Conservation (phyloP, 1,140 invertebrate species). For the Drosophila dunni region DNA sequence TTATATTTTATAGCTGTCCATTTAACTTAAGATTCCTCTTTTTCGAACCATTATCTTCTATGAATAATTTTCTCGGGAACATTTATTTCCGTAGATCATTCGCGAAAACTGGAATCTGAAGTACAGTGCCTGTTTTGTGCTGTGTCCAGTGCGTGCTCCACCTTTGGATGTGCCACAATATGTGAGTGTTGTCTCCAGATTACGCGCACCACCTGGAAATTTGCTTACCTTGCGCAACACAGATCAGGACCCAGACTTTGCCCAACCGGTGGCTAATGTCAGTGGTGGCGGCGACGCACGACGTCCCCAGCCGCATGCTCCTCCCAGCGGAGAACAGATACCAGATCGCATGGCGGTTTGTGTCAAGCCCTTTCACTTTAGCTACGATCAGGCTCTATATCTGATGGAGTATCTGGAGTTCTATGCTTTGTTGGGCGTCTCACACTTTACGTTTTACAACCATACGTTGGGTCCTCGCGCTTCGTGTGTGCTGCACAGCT, state of each 20-base stretch:
- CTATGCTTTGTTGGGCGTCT: conserved; percentile 93
- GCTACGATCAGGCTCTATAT: conserved; percentile 93
- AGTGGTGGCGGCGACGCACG: conserved; percentile 17
- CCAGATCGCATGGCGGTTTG: conserved; percentile 92
- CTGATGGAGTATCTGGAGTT: conserved; percentile 97
- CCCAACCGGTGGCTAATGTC: neutral
- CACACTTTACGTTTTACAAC: conserved; percentile 97
- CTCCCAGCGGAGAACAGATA: conserved; percentile 75
- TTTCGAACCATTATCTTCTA: no score
- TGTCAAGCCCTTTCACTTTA: conserved; percentile 96
- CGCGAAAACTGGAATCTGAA: conserved; percentile 97
- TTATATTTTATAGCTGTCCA: neutral
- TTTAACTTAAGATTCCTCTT: no score
- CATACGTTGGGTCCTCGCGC: conserved; percentile 93
- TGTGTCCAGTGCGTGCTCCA: conserved; percentile 89
- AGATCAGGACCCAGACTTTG: conserved; percentile 84
- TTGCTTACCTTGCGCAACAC: conserved; percentile 86
- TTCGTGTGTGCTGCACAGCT: conserved; percentile 90
- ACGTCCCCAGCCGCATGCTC: conserved; percentile 22
- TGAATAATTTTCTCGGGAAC: neutral
- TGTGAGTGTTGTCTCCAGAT: conserved; percentile 88
- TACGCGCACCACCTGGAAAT: conserved; percentile 88
- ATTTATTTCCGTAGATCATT: conserved; percentile 87
- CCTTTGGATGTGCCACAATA: conserved; percentile 87
- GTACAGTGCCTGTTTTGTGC: conserved; percentile 95